Evolutionary conservation across 2,113 vertebrate species (phyloP).

Genomic region (Galemys pyrenaicus): DNA sequence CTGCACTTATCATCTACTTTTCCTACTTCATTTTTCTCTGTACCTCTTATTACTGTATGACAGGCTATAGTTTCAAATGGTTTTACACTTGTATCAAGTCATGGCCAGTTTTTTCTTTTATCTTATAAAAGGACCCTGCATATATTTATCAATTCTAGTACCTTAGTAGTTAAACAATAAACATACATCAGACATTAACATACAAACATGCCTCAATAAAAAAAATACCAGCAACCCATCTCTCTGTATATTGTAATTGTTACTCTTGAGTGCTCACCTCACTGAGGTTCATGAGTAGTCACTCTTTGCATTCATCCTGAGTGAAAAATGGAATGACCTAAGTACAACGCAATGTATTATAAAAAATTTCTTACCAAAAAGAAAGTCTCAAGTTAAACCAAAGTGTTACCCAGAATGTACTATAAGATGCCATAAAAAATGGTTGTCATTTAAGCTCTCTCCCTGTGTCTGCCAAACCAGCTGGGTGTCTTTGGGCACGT

Average conservation of each 20-base stretch:
- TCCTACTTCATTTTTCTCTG: neutral
- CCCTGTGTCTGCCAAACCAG: conserved; percentile 92
- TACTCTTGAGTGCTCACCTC: conserved; percentile 85
- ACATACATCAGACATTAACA: conserved; percentile 84
- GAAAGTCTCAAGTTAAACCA: conserved; percentile 90
- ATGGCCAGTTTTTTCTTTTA: conserved; percentile 88
- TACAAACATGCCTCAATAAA: conserved; percentile 91
- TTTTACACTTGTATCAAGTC: conserved; percentile 91
- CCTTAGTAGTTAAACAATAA: conserved; percentile 90
- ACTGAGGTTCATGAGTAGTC: conserved; percentile 88
- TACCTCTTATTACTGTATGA: neutral
- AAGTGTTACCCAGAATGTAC: conserved; percentile 91
- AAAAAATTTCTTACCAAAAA: conserved; percentile 90
- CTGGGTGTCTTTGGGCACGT: conserved; percentile 93
- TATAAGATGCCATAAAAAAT: conserved; percentile 89
- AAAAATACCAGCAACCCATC: conserved; percentile 88
- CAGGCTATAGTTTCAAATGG: conserved; percentile 75
- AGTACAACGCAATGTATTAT: conserved; percentile 90
- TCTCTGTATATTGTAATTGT: conserved; percentile 88
- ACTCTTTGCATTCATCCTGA: conserved; percentile 91
- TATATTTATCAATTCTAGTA: conserved; percentile 90
- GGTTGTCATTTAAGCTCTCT: conserved; percentile 84
- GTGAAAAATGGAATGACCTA: conserved; percentile 92
- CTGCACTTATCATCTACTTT: neutral
- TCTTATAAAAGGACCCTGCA: conserved; percentile 91